Evolutionary conservation across 2,113 vertebrate genomes (phyloP), one percentile per base, ranked within the genome.

Genomic region (Lycaon pictus): DNA sequence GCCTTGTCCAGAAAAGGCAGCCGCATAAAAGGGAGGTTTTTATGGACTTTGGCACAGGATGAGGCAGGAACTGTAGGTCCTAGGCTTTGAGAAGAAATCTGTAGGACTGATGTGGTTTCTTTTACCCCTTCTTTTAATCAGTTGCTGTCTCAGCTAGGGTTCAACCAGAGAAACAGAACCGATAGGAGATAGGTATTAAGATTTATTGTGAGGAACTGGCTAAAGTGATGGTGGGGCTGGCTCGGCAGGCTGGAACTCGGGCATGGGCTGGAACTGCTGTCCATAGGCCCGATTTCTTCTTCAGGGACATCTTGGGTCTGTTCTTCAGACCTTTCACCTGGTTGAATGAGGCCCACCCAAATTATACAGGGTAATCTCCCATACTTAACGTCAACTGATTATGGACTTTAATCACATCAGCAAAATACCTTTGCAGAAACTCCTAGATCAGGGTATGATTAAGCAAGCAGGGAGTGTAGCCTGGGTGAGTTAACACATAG

Each of bases 1-100:
- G 97, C 85, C 93, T 94, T 87, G 88, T 97, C 93, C 97, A 96
- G 94, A 97, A 96, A 94, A 98, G 71, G 77, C 97, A 94, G 53
- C 25, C 0, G 53, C 95, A 83, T 62, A 96, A 98, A 93, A 96
- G 88, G 62, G 80, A 96, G 93, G 97, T 96, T 97, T 90, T 97
- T 98, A 58, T 95, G 95, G 92, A 94, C 83, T 97, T 85, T 92
- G 84, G 96, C 92, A 88, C 58, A 85, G 76, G 92, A 95, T 85
- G 96, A 81, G 71, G 83, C 76, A 90, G 76, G 76, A 94, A 88
- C 43, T 0, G 5, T 76, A 92, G 65, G 65, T 90, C 92, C 88
- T n/a, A 84, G 90, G 16, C 67, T 95, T 95, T 93, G 60, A 72
- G 94, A 95, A 84, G 81, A 87, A 56, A 56, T 96, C 84, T 94